phyloP scores from a whole-genome alignment of 2,888 invertebrate genomes.

The Tiphia femorata region DNA sequence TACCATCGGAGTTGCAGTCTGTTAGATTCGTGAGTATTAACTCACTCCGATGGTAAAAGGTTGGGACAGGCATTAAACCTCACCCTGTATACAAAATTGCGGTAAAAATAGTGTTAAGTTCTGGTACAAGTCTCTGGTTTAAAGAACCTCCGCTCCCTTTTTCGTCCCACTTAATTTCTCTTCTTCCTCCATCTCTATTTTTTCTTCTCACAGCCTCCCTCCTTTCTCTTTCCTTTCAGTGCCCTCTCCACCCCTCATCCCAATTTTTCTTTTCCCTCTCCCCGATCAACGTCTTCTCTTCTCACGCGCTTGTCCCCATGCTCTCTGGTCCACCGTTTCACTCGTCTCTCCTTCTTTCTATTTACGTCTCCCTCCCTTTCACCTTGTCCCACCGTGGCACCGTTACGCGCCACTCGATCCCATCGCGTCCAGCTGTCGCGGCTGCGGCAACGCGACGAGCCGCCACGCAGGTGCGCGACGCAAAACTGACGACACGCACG shows the following conservation, averaged over 20 bases:
- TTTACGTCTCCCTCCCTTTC: too few species aligned
- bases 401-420: conserved; percentile 52
- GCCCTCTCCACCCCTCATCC: not conserved
- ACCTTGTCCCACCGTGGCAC: too few species aligned
- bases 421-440: conserved; percentile 50
- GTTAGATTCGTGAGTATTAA: too few species aligned
- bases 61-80: too few species aligned
- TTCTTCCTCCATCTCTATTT: not conserved
- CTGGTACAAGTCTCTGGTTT: too few species aligned
- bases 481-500: conserved; percentile 16
- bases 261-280: conserved; percentile 7
- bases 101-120: too few species aligned
- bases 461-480: conserved; percentile 39
- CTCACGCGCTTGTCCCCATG: not conserved
- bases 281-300: not conserved
- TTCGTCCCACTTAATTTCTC: not conserved
- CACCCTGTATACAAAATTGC: too few species aligned
- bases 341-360: too few species aligned
- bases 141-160: not conserved
- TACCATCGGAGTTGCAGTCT: too few species aligned
- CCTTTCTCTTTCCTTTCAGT: not conserved
- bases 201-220: not conserved
- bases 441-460: conserved; percentile 20
- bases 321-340: too few species aligned
- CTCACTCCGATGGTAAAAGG: too few species aligned